Conservation (phyloP, 2,888 invertebrate species). For the Aleiodes leptofemur region DNA sequence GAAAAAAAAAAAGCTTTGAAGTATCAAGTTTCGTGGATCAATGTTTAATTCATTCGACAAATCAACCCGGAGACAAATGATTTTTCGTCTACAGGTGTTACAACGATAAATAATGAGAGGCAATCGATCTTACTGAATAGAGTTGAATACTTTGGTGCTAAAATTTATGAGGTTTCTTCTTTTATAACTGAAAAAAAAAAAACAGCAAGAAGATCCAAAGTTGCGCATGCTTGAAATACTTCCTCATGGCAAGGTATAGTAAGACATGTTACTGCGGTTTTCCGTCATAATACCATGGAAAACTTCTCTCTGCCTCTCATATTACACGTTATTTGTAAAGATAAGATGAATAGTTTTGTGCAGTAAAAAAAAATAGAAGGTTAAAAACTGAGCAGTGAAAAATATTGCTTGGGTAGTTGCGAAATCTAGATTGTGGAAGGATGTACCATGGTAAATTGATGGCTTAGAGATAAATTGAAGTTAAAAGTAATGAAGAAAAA, state of each 20-base stretch:
- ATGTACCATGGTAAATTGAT: too few species aligned
- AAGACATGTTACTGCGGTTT: conserved; percentile 18
- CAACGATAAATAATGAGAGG: conserved; percentile 38
- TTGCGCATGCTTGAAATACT: background rate
- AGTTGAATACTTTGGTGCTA: background rate
- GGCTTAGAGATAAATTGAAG: too few species aligned
- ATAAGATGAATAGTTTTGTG: conserved; percentile 22
- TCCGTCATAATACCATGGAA: conserved; percentile 30
- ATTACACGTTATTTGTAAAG: background rate
- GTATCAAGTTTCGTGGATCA: conserved; percentile 1
- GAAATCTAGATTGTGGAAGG: background rate
- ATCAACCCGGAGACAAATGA: conserved; percentile 28
- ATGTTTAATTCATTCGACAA: conserved; percentile 29
- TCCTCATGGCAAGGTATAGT: conserved; percentile 1
- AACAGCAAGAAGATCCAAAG: background rate
- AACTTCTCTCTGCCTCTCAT: background rate
- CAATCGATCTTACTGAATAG: conserved; percentile 27
- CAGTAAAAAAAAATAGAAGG: background rate
- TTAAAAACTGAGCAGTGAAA: background rate
- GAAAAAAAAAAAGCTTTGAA: too few species aligned
- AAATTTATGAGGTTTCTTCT: conserved; percentile 28
- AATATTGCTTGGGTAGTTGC: background rate
- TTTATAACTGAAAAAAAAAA: background rate
- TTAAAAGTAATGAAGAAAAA: too few species aligned
- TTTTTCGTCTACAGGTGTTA: conserved; percentile 38